These are phyloP conservation scores for Carcinoscorpius rotundicauda DNA, from an alignment of 1,140 invertebrate species.

Conservation along the genomic window DNA sequence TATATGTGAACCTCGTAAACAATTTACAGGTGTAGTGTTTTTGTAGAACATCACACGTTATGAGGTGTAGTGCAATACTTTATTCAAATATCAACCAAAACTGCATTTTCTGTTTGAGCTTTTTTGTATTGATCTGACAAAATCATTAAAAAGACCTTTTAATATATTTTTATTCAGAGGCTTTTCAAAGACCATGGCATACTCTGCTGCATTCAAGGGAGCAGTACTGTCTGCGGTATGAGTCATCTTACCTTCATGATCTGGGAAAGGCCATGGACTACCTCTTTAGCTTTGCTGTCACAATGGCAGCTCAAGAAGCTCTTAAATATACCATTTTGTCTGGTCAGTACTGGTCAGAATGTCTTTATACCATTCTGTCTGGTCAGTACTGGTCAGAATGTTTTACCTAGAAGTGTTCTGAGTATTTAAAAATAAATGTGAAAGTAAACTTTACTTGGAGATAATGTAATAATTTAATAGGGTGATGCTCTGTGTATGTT, in stretches of 20 bases:
- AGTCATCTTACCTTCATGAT: conserved; percentile 50
- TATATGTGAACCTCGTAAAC: no score
- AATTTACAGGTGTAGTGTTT: no score
- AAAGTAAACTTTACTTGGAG: no score
- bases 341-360: conserved; percentile 32
- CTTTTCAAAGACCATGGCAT: conserved; percentile 42
- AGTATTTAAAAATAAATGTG: no score
- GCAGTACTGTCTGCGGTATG: conserved; percentile 56
- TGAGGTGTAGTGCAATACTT: no score
- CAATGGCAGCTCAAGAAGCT: conserved; percentile 55
- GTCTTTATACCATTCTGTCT: conserved; percentile 48
- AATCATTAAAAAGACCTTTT: not conserved
- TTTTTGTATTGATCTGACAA: no score
- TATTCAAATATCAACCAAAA: no score
- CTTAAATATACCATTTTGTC: conserved; percentile 56
- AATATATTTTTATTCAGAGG: conserved; percentile 11
- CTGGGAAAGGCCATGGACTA: conserved; percentile 51
- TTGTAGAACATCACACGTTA: no score
- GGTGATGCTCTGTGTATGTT: no score
- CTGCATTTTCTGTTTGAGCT: no score
- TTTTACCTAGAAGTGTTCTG: no score
- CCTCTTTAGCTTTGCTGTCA: conserved; percentile 48
- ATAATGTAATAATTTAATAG: no score
- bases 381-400: conserved; percentile 31
- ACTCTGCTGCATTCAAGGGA: conserved; percentile 46